Base-by-base conservation (phyloP, 2,888 invertebrate species). In the Agrochola macilenta region DNA sequence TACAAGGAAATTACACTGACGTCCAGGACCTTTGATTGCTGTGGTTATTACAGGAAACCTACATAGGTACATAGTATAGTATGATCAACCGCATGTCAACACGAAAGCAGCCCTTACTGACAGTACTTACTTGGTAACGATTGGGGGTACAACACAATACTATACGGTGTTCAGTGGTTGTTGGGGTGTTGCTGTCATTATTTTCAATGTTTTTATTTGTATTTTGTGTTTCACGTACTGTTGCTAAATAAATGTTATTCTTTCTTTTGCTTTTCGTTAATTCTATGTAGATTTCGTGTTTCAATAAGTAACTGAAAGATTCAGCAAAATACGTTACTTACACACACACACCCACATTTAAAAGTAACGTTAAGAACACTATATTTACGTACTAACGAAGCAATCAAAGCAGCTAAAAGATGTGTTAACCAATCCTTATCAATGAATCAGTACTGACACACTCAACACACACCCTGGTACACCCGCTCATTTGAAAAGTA, bases 21-120 rank as follows among this genome's bases (percentile, higher is more conserved):
- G 80, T 20, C 30, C 54, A 43, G 39, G 39, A 49, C 82, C 81
- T 74, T 71, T 80, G 74, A 80, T 69, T 61, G 81, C 69, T 74
- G 85, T 63, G 81, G 79, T 74, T 35, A 57, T 30, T 35, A 14
- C 30, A 17, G 26, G 52, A 5, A n/a, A 30, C n/a, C 30, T 46
- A 23, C 7, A 23, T 20, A 43, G 9, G 1, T 35, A 30, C 17
- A 2, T 9, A 12, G 11, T 43, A 43, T 30, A 39, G 30, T 52
- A 20, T 39, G 14, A 20, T 74, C 5, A 46, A 63, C 12, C 1
- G 9, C 23, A 49, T 23, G 23, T 78, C 26, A 14, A 43, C 7
- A n/a, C 23, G 9, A 58, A 58, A 57, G 5, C 26, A 64, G 30
- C 60, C 60, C 17, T 76, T 49, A 26, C n/a, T 66, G 20, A 26